Conservation (phyloP, 2,113 vertebrate species). For the Pyxicephalus adspersus region DNA sequence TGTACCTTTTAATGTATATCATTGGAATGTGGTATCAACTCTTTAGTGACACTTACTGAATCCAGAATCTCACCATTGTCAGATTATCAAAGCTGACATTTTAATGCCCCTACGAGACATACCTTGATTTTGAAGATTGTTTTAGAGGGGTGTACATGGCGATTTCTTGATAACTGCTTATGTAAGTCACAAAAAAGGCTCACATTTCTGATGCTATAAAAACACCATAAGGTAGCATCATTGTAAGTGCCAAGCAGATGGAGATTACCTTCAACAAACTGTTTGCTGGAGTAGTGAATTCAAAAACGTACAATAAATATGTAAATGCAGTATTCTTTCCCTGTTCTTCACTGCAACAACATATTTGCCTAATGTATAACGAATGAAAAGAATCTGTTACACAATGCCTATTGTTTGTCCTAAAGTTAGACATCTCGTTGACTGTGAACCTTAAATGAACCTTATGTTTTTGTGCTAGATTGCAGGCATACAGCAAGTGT, state of each 20-base stretch:
- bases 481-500: no score
- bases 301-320: conserved; percentile 37
- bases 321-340: conserved; percentile 22
- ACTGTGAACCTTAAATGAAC: neutral
- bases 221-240: conserved; percentile 50
- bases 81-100: no score
- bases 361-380: conserved; percentile 28
- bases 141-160: neutral
- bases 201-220: conserved; percentile 43
- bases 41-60: no score
- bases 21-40: no score
- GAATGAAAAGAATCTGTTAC: neutral
- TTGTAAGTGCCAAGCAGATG: conserved; percentile 45
- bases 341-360: neutral
- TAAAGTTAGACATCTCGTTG: neutral
- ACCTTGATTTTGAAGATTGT: neutral
- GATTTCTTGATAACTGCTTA: conserved; percentile 3
- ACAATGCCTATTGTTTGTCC: conserved; percentile 6
- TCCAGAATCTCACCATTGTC: no score
- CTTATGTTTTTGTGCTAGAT: neutral
- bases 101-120: no score
- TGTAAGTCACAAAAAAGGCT: conserved; percentile 14
- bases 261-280: conserved; percentile 40
- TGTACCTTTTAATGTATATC: no score
- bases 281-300: conserved; percentile 36